phyloP scores from a whole-genome alignment of 2,797 vertebrate species.

The Coluber constrictor region DNA sequence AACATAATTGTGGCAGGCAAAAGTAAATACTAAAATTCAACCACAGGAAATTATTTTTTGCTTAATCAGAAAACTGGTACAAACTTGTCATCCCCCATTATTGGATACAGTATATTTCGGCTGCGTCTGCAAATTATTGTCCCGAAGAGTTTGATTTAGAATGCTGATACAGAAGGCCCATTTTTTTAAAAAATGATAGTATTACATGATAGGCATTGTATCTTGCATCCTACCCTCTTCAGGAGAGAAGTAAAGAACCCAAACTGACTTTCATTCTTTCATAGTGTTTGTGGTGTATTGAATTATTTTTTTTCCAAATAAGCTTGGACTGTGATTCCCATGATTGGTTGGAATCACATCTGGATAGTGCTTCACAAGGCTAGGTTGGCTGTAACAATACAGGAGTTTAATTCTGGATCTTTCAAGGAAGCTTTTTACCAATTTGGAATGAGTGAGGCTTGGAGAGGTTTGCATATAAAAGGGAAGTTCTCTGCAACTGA shows the following conservation, averaged over 20 bases:
- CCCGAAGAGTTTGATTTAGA: not conserved
- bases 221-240: not conserved
- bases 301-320: not conserved
- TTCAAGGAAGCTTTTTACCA: not conserved
- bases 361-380: not conserved
- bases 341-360: not conserved
- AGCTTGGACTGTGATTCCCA: not conserved
- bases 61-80: not conserved
- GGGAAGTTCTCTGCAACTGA: not conserved
- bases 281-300: not conserved
- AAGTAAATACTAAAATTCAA: not conserved
- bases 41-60: not conserved
- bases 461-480: not conserved
- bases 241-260: not conserved
- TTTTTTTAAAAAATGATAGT: not conserved
- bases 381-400: not conserved
- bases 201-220: not conserved
- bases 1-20: not conserved
- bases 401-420: not conserved
- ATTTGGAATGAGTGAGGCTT: not conserved
- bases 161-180: not conserved
- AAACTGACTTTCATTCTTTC: not conserved
- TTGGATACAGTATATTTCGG: not conserved
- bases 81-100: not conserved
- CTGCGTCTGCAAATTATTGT: not conserved